Percentiles rank a stretch among this genome's conserved stretches.
Evolutionary conservation across 2,797 vertebrate species (phyloP).

Genomic region (Epinephelus coioides): DNA sequence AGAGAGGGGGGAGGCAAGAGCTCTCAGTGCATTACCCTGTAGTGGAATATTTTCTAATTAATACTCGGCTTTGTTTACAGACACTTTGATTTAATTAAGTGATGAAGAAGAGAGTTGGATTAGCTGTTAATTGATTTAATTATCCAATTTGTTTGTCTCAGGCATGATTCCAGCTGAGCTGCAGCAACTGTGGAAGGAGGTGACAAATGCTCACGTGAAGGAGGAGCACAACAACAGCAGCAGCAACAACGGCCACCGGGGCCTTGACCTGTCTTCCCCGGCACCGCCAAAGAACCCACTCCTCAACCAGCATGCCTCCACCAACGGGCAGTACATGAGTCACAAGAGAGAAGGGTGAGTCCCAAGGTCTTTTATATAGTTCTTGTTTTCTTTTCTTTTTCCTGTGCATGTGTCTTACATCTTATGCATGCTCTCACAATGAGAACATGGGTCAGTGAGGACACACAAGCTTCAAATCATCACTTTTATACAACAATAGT

Average conservation of each 20-base stretch:
- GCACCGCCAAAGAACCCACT: conserved; percentile 92
- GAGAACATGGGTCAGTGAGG: conserved; percentile 18
- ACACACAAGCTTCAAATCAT: background rate
- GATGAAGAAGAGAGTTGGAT: conserved; percentile 95
- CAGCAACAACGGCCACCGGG: conserved; percentile 95
- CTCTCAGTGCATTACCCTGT: conserved; percentile 80
- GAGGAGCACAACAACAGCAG: conserved; percentile 90
- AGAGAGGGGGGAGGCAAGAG: conserved; percentile 37
- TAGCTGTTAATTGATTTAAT: conserved; percentile 99
- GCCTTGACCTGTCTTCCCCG: conserved; percentile 95
- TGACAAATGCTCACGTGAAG: conserved; percentile 92
- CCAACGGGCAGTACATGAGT: conserved; percentile 95
- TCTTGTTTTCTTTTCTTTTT: background rate
- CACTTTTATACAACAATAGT: background rate
- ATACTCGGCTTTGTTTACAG: conserved; percentile 97
- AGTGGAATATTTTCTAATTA: conserved; percentile 87
- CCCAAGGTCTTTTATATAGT: background rate
- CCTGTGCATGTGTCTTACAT: background rate
- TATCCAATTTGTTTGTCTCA: conserved; percentile 99
- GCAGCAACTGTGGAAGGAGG: conserved; percentile 99
- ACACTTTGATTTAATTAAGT: conserved; percentile 98
- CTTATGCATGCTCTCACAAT: conserved; percentile 1
- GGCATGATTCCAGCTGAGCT: conserved; percentile 99
- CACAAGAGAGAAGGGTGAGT: conserved; percentile 96
- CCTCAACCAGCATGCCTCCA: conserved; percentile 94